These are phyloP conservation scores for Channa argus DNA, from an alignment of 2,113 vertebrate genomes.

Conservation along the genomic window DNA sequence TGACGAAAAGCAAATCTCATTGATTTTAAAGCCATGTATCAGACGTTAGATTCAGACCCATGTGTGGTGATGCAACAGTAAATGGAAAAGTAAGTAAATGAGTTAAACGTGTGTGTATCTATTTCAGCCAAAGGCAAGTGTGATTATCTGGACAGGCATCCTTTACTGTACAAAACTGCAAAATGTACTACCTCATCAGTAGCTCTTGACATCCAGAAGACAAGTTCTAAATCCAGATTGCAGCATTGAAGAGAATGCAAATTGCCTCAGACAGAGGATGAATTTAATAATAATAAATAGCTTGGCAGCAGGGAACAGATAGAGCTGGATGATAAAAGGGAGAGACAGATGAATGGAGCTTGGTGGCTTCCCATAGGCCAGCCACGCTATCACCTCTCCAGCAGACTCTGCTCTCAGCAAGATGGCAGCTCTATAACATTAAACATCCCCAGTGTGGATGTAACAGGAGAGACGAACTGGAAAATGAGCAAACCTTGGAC, in stretches of 20 bases:
- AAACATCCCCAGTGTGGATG: constrained; percentile 41
- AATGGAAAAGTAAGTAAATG: background rate
- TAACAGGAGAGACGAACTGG: background rate
- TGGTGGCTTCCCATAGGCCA: constrained; percentile 54
- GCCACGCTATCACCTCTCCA: constrained; percentile 58
- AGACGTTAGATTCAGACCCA: background rate
- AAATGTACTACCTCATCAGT: background rate
- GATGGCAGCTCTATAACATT: constrained; percentile 48
- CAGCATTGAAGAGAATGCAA: background rate
- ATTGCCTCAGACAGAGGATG: constrained; percentile 5
- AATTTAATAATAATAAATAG: constrained; percentile 51
- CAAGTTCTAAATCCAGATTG: background rate
- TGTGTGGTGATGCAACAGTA: background rate
- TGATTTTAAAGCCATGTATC: background rate
- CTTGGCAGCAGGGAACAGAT: constrained; percentile 57
- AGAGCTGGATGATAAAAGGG: constrained; percentile 49
- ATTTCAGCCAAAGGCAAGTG: background rate
- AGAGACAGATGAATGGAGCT: constrained; percentile 63
- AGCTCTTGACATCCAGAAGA: background rate
- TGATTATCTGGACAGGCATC: background rate
- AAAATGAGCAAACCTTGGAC: too few relatives aligned
- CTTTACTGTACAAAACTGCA: background rate
- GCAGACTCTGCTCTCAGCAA: constrained; percentile 66
- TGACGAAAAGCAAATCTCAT: too few relatives aligned
- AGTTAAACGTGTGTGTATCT: background rate